phyloP scores from a whole-genome alignment of 2,113 vertebrate species.

The Puntigrus tetrazona region DNA sequence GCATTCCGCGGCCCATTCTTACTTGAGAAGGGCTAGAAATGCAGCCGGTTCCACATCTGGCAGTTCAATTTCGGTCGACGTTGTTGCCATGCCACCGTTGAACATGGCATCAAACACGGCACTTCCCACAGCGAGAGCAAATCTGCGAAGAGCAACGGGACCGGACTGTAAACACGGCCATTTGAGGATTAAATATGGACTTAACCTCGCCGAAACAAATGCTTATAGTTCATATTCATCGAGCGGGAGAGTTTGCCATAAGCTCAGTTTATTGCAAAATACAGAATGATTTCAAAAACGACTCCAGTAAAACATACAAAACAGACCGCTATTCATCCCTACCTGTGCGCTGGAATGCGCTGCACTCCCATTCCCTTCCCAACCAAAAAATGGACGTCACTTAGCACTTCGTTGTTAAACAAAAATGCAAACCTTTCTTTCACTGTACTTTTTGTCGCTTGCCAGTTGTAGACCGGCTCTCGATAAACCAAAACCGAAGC shows the following conservation, averaged over 20 bases:
- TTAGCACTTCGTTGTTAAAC: constrained; percentile 90
- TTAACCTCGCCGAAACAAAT: not conserved
- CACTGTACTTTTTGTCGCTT: constrained; percentile 86
- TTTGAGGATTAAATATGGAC: constrained; percentile 9
- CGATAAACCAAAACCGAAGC: constrained; percentile 74
- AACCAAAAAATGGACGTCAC: constrained; percentile 90
- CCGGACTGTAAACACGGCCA: constrained; percentile 10
- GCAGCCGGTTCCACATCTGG: constrained; percentile 88
- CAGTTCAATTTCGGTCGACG: constrained; percentile 87
- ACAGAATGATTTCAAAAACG: not conserved
- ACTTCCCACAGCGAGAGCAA: constrained; percentile 87
- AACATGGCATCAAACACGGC: constrained; percentile 91
- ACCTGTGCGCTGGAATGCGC: constrained; percentile 88
- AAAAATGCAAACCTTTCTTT: constrained; percentile 87
- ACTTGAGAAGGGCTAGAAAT: constrained; percentile 88
- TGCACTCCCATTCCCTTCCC: constrained; percentile 85
- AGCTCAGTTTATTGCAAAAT: not conserved
- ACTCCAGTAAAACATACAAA: not conserved
- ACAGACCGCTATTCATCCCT: constrained; percentile 55
- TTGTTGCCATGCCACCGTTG: constrained; percentile 90
- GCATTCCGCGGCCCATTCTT: constrained; percentile 61
- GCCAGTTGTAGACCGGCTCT: constrained; percentile 86
- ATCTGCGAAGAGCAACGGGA: constrained; percentile 68
- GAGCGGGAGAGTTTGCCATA: not conserved
- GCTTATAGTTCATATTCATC: not conserved